phyloP scores from a whole-genome alignment of 2,888 invertebrate species.

The Platycnemis pennipes region DNA sequence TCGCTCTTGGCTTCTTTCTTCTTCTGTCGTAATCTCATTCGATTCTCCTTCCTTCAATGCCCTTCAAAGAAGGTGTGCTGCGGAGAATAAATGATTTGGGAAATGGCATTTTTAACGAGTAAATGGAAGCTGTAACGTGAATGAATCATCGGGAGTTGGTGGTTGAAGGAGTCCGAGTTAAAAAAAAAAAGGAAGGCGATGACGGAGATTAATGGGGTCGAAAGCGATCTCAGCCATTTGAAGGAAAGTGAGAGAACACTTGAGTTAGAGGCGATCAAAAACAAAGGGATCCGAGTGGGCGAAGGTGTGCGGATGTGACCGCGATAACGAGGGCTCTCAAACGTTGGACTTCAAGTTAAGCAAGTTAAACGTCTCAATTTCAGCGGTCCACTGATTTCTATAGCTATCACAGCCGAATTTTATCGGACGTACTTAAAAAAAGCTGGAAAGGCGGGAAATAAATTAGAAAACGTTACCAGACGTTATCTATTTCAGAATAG shows the following conservation, averaged over 20 bases:
- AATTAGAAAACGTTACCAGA: too few species aligned
- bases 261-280: not conserved
- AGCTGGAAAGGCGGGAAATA: too few species aligned
- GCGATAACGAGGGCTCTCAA: not conserved
- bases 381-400: not conserved
- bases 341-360: not conserved
- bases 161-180: not conserved
- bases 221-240: not conserved
- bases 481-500: too few species aligned
- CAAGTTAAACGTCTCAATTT: not conserved
- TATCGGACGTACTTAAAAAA: too few species aligned
- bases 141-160: not conserved
- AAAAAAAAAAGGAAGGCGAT: not conserved
- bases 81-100: not conserved
- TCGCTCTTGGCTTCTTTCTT: not conserved
- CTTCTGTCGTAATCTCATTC: not conserved
- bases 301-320: too few species aligned
- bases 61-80: not conserved
- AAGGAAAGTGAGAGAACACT: not conserved
- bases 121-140: not conserved
- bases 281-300: not conserved
- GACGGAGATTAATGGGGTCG: not conserved
- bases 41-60: not conserved
- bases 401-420: not conserved
- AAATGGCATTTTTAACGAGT: slow-evolving; percentile 17